phyloP scores from a whole-genome alignment of 2,797 vertebrate genomes.

The Prionace glauca region DNA sequence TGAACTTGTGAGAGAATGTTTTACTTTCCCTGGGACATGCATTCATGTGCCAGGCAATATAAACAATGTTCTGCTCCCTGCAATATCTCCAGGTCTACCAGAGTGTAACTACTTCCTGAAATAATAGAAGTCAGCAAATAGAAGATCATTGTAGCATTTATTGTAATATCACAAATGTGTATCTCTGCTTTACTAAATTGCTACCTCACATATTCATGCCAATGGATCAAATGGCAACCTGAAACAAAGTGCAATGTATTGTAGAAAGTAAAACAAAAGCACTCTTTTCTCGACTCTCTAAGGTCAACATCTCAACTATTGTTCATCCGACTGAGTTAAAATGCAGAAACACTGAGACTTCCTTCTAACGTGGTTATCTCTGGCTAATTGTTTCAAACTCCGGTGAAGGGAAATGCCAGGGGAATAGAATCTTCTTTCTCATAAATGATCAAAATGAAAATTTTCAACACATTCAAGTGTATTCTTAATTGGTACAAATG shows the following conservation, averaged over 20 bases:
- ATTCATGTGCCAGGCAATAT: too few species aligned
- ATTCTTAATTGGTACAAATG: not conserved
- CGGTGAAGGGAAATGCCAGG: not conserved
- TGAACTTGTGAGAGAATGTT: not conserved
- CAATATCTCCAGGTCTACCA: not conserved
- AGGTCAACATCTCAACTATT: not conserved
- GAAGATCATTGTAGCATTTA: not conserved
- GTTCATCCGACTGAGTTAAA: constrained; percentile 1
- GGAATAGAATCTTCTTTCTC: constrained; percentile 9
- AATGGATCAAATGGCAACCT: not conserved
- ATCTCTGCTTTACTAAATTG: not conserved
- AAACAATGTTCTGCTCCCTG: not conserved
- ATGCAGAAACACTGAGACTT: not conserved
- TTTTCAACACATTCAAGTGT: constrained; percentile 16
- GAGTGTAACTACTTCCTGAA: not conserved
- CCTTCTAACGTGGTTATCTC: not conserved
- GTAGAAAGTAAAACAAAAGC: not conserved
- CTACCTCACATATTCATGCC: not conserved
- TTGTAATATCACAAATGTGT: not conserved
- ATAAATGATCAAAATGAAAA: constrained; percentile 15
- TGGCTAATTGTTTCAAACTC: not conserved
- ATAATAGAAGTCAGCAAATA: not conserved
- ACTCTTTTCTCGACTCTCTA: not conserved
- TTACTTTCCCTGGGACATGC: not conserved
- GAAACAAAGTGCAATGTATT: not conserved